phyloP scores from a whole-genome alignment of 2,888 invertebrate species.

The Dasysyrphus albostriatus region DNA sequence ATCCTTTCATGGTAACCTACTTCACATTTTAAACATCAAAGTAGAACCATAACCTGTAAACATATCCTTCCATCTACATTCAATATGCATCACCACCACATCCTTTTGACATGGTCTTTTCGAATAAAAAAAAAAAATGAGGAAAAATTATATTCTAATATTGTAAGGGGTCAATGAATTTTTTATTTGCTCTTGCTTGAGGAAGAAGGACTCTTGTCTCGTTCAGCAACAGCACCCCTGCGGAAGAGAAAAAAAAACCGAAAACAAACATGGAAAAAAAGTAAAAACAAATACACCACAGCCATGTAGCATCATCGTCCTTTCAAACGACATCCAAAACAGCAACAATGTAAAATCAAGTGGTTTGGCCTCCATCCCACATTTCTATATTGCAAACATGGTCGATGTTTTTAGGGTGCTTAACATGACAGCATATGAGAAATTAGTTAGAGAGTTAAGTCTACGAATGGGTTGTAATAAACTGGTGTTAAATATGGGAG shows the following conservation, averaged over 20 bases:
- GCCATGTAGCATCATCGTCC: constrained; percentile 5
- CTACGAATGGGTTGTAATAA: neutral
- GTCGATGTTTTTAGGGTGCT: constrained; percentile 48
- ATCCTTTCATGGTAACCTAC: constrained; percentile 49
- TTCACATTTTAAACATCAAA: constrained; percentile 48
- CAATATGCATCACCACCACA: constrained; percentile 35
- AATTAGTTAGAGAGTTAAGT: constrained; percentile 38
- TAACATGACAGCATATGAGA: constrained; percentile 73
- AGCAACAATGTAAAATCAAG: constrained; percentile 66
- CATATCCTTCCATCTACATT: constrained; percentile 24
- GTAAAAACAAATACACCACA: constrained; percentile 15
- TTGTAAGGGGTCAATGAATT: constrained; percentile 71
- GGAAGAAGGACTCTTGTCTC: constrained; percentile 28
- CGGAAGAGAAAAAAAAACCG: neutral
- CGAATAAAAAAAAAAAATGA: constrained; percentile 10
- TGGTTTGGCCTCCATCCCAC: constrained; percentile 57
- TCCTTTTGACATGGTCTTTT: constrained; percentile 46
- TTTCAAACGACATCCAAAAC: constrained; percentile 25
- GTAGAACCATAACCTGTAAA: constrained; percentile 22
- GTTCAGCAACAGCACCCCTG: constrained; percentile 31
- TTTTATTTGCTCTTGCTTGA: constrained; percentile 59
- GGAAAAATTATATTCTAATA: constrained; percentile 47
- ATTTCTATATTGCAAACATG: constrained; percentile 20
- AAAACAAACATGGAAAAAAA: constrained; percentile 15
- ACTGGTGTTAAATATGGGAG: too few relatives aligned